Percentiles rank a stretch among this genome's conserved stretches.
Conservation (phyloP, 2,797 vertebrate species). For the Thunnus albacares region DNA sequence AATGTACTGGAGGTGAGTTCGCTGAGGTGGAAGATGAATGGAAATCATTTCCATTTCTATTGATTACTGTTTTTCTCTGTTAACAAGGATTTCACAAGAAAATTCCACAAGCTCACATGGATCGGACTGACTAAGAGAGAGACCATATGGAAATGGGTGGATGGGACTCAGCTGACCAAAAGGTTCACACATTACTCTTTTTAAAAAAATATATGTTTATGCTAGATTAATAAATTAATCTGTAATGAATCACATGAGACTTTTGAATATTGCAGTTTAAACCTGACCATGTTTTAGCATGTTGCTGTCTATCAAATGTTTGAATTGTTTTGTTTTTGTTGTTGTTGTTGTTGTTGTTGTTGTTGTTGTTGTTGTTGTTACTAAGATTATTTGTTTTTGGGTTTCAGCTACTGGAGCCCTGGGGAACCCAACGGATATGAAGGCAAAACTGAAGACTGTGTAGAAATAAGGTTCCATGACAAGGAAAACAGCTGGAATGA, state of each 20-base stretch:
- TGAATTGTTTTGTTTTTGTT: not conserved
- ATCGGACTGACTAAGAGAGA: slow-evolving; percentile 50
- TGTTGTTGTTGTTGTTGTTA: too few species aligned
- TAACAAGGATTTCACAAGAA: slow-evolving; percentile 47
- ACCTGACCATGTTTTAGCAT: not conserved
- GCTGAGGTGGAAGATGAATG: not conserved
- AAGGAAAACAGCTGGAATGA: slow-evolving; percentile 32
- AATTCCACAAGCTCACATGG: slow-evolving; percentile 35
- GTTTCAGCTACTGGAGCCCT: slow-evolving; percentile 51
- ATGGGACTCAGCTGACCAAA: slow-evolving; percentile 34
- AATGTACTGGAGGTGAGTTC: too few species aligned
- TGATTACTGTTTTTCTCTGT: slow-evolving; percentile 1
- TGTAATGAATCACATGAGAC: not conserved
- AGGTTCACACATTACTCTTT: slow-evolving; percentile 37
- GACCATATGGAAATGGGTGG: slow-evolving; percentile 55
- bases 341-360: too few species aligned
- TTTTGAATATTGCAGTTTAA: not conserved
- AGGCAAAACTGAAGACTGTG: slow-evolving; percentile 20
- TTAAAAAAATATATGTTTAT: too few species aligned
- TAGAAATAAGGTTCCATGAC: not conserved
- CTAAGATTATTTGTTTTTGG: not conserved
- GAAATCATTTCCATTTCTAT: not conserved
- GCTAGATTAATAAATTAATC: not conserved
- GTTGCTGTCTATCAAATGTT: not conserved
- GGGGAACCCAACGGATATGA: slow-evolving; percentile 22